These are phyloP conservation scores for Phocoena phocoena DNA, from an alignment of 2,113 vertebrate species.

Conservation along the genomic window DNA sequence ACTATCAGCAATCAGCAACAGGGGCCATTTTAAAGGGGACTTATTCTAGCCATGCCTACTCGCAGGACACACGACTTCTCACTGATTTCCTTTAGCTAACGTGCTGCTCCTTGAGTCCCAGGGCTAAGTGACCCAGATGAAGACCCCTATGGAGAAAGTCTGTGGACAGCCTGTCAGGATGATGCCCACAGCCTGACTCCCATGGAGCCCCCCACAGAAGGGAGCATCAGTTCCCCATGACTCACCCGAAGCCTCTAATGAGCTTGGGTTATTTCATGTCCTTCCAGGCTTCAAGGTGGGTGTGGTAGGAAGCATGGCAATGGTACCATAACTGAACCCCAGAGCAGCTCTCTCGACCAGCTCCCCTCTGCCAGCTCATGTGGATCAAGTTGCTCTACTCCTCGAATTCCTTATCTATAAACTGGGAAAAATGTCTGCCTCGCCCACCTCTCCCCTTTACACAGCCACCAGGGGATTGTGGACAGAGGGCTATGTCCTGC, in stretches of 20 bases:
- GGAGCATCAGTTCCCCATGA: background rate
- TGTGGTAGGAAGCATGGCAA: background rate
- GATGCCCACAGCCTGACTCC: background rate
- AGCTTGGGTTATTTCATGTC: background rate
- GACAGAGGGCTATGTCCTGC: background rate
- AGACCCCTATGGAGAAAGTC: background rate
- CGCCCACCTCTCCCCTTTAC: background rate
- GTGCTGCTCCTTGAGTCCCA: background rate
- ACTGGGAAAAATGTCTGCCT: background rate
- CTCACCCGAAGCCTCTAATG: background rate
- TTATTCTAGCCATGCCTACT: slow-evolving; percentile 43
- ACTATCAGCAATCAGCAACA: slow-evolving; percentile 10
- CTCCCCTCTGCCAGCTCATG: background rate
- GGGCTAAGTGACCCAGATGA: background rate
- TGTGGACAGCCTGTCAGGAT: background rate
- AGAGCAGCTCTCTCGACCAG: background rate
- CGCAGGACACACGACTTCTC: slow-evolving; percentile 24
- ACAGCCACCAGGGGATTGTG: background rate
- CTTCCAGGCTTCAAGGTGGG: background rate
- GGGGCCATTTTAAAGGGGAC: background rate
- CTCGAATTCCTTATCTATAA: background rate
- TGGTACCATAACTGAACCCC: background rate
- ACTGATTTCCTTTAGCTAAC: slow-evolving; percentile 40
- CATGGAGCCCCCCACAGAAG: background rate
- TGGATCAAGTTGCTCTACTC: background rate